Percentiles rank a stretch among this genome's conserved stretches.
Evolutionary conservation across 2,888 invertebrate genomes (phyloP).

Genomic region (Drosophila anomalata): DNA sequence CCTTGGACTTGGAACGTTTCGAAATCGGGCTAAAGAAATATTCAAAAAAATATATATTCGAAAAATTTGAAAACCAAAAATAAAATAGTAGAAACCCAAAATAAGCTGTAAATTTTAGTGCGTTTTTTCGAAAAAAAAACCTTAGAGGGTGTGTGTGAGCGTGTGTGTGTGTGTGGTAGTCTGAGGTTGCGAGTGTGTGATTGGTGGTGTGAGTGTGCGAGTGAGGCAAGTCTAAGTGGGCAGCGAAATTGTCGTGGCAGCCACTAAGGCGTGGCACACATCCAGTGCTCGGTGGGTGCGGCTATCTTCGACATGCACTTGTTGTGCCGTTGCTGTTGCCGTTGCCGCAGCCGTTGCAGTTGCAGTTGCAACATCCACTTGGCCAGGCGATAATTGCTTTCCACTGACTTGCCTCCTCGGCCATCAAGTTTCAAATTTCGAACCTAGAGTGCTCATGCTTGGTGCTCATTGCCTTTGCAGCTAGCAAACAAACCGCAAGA

Average conservation of each 20-base stretch:
- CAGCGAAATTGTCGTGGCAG: conserved; percentile 48
- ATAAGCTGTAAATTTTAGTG: conserved; percentile 17
- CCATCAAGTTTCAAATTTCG: not conserved
- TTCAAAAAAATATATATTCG: conserved; percentile 23
- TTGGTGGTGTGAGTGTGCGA: conserved; percentile 7
- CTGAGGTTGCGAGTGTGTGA: not conserved
- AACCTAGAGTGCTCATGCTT: conserved; percentile 16
- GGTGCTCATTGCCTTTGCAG: conserved; percentile 6
- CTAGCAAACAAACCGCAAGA: conserved; percentile 5
- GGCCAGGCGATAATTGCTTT: conserved; percentile 47
- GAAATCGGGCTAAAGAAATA: conserved; percentile 39
- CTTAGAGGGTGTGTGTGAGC: conserved; percentile 7
- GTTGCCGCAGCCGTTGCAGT: conserved; percentile 25
- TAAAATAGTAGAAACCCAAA: conserved; percentile 19
- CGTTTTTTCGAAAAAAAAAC: conserved; percentile 4
- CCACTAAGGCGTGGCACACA: conserved; percentile 54
- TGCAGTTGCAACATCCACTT: conserved; percentile 22
- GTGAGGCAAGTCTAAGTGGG: conserved; percentile 56
- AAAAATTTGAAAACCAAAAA: conserved; percentile 1
- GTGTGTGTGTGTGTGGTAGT: not conserved
- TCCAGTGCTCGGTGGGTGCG: conserved; percentile 26
- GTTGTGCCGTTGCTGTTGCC: conserved; percentile 4
- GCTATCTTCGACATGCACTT: conserved; percentile 48
- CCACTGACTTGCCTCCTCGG: conserved; percentile 42
- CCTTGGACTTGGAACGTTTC: conserved; percentile 73